Base-by-base conservation (phyloP, 2,113 vertebrate genomes). In the Eptesicus fuscus region DNA sequence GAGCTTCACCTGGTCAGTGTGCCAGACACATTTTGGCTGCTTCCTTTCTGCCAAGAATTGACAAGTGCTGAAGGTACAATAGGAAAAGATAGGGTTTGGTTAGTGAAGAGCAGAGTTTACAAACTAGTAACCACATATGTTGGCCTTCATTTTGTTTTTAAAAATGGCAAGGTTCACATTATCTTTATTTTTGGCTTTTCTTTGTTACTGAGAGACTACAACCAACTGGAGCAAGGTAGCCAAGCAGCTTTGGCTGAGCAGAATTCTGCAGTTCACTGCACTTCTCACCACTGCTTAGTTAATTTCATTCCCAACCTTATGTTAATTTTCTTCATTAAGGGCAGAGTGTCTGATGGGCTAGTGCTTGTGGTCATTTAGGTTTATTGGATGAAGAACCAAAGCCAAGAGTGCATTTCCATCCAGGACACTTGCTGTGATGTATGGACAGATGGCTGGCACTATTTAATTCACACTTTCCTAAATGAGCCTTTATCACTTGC, bases 121-220 rank as follows among this genome's bases (percentile, higher is more conserved):
- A 40, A 35, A 53, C 44, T 71, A 61, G 18, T 83, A 18, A n/a
- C 77, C 28, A 83, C 35, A 56, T 63, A 18, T 14, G 5, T 76
- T 71, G 65, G 11, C 76, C 42, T 92, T 18, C 16, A 5, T 69
- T 85, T 85, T 47, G 28, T 83, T 95, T 65, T 85, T 76, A 5
- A 61, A 86, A 84, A 65, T 51, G 73, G 37, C 23, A 84, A 74
- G 51, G 40, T 42, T 90, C 63, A 74, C 4, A 3, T 63, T 61
- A 44, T 88, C 28, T 74, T 88, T 13, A 44, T 71, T 56, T 78
- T 61, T 53, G 49, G 23, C 3, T 91, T 51, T 78, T 84, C 18
- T 70, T 92, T 7, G 1, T 47, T 92, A 32, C 53, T 70, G 40
- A 88, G 83, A 88, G 53, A 18, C 32, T 83, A 1, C 76, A 44